These are phyloP conservation scores for Thermophis baileyi DNA, from an alignment of 2,113 vertebrate species.

Conservation along the genomic window DNA sequence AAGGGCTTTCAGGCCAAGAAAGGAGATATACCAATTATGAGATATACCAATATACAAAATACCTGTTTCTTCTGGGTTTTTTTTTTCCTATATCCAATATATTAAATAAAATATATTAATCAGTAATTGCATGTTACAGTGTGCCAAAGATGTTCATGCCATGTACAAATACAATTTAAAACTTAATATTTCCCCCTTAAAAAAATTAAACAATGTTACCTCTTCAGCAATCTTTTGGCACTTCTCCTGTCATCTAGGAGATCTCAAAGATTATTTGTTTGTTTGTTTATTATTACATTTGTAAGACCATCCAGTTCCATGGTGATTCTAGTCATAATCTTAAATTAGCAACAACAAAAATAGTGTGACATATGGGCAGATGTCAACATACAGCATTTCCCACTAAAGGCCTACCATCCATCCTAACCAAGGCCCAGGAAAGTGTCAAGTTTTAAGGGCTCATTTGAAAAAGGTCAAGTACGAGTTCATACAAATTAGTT, in stretches of 20 bases:
- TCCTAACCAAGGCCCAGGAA: neutral
- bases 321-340: neutral
- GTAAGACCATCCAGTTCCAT: neutral
- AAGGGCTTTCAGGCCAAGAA: neutral
- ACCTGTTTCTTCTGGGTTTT: neutral
- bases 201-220: neutral
- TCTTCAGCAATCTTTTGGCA: neutral
- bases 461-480: neutral
- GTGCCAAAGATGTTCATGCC: neutral
- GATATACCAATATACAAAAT: neutral
- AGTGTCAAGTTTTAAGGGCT: neutral
- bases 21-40: neutral
- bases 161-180: neutral
- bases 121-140: neutral
- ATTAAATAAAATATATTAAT: neutral
- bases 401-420: neutral
- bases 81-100: neutral
- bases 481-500: neutral
- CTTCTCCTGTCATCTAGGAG: neutral
- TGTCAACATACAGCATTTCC: neutral
- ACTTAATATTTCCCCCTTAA: neutral
- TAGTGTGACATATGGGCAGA: neutral
- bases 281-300: neutral
- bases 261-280: neutral
- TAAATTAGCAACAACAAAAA: neutral